Evolutionary conservation across 2,113 vertebrate genomes (phyloP), one percentile per base, ranked within the genome.

Genomic region (Willisornis vidua): DNA sequence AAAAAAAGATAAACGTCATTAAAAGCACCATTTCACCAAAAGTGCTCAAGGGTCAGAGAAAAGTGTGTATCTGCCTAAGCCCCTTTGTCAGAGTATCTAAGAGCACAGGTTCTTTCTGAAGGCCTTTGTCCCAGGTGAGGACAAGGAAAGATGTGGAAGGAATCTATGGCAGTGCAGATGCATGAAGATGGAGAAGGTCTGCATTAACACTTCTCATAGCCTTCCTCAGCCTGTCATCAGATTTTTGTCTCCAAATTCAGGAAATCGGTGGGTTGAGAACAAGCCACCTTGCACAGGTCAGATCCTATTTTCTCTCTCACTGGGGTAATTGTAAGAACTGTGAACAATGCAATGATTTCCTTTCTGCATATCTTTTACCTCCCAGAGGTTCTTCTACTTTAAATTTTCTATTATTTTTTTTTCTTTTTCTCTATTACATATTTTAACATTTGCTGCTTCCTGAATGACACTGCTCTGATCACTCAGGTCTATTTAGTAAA

Each of bases 381-480:
- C 51, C 23, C 46, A 78, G 23, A 66, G 39, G 3, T 35, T 67
- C 45, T 26, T 41, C 41, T 48, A 19, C 10, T 59, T 51, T 14
- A 14, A 74, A 80, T 70, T 87, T 82, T 18, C 2, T 0, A 19
- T 25, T n/a, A 22, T 24, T 49, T 28, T 49, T 29, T 33, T n/a
- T 51, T 16, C 13, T 18, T 24, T 37, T 63, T 31, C 46, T 61
- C 51, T 67, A 78, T 8, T 74, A 58, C 22, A 46, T 23, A 63
- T 90, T 96, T 94, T 84, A 97, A 59, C 87, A 76, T 91, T 95
- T 92, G 41, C 33, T 94, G 71, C 57, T 93, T 93, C 87, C 65
- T 35, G 9, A 96, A 97, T 96, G 93, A 51, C 51, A 66, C 78
- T 80, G 29, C 48, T 93, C 54, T 72, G 73, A 97, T 95, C 90